Conservation (phyloP, 2,888 invertebrate species). For the Sipha maydis region DNA sequence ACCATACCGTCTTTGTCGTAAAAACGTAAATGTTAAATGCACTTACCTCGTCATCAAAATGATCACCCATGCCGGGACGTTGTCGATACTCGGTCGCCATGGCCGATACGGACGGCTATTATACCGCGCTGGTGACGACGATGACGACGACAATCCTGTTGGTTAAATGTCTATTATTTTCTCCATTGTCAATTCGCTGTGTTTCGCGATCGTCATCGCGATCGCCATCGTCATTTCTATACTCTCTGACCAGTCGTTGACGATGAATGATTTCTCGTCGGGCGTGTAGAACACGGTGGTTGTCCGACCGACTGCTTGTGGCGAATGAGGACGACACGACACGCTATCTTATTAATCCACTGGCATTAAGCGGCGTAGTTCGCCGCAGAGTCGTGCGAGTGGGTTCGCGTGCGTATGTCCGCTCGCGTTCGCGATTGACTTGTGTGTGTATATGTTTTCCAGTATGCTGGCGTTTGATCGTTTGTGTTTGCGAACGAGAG, state of each 20-base stretch:
- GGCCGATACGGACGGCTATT: background rate
- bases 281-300: background rate
- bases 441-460: background rate
- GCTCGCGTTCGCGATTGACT: background rate
- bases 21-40: background rate
- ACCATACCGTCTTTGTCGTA: background rate
- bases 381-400: background rate
- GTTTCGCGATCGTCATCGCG: background rate
- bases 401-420: background rate
- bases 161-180: background rate
- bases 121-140: no score
- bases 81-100: slow-evolving; percentile 51
- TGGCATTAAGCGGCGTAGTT: background rate
- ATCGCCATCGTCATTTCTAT: background rate
- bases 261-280: background rate
- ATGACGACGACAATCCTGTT: background rate
- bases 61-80: slow-evolving; percentile 48
- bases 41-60: slow-evolving; percentile 56
- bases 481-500: background rate
- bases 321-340: background rate
- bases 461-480: background rate
- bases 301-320: background rate
- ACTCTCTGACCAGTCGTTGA: background rate
- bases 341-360: background rate
- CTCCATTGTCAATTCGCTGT: background rate